These are phyloP conservation scores for Drosophila auraria DNA, from an alignment of 1,140 invertebrate genomes.

Conservation along the genomic window DNA sequence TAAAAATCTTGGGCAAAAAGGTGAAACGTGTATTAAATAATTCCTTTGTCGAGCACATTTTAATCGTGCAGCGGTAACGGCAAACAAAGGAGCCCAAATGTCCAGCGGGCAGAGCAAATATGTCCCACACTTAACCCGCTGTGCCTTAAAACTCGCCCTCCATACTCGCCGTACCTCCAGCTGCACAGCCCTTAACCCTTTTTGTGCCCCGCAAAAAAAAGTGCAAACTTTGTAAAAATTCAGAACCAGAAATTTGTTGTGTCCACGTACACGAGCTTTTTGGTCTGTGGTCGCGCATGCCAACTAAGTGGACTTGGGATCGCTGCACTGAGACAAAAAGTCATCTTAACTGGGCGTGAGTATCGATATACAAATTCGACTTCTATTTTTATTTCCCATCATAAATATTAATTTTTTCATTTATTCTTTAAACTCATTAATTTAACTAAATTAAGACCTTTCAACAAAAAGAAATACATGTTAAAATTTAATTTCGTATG, in stretches of 20 bases:
- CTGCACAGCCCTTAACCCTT: constrained; percentile 31
- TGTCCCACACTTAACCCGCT: constrained; percentile 19
- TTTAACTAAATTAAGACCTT: no score
- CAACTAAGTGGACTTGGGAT: constrained; percentile 64
- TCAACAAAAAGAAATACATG: no score
- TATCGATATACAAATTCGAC: no score
- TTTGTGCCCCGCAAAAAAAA: constrained; percentile 41
- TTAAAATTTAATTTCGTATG: no score
- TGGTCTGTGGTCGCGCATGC: constrained; percentile 74
- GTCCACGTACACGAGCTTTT: constrained; percentile 76
- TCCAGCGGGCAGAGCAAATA: constrained; percentile 73
- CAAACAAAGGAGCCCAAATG: constrained; percentile 71
- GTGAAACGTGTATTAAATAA: constrained; percentile 84
- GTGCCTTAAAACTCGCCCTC: background rate
- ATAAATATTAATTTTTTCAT: no score
- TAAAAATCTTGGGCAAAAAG: constrained; percentile 80
- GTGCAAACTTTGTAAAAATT: constrained; percentile 82
- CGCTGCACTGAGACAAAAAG: constrained; percentile 10
- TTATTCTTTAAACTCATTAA: no score
- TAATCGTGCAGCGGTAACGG: constrained; percentile 79
- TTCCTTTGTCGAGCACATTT: constrained; percentile 83
- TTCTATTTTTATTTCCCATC: no score
- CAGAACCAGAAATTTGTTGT: constrained; percentile 68
- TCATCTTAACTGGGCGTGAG: background rate
- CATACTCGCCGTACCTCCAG: no score